A percentile compares a stretch with the other conserved stretches of the same genome.
Evolutionary conservation across 2,797 vertebrate genomes (phyloP).

Genomic region (Hypotaenidia okinawae): DNA sequence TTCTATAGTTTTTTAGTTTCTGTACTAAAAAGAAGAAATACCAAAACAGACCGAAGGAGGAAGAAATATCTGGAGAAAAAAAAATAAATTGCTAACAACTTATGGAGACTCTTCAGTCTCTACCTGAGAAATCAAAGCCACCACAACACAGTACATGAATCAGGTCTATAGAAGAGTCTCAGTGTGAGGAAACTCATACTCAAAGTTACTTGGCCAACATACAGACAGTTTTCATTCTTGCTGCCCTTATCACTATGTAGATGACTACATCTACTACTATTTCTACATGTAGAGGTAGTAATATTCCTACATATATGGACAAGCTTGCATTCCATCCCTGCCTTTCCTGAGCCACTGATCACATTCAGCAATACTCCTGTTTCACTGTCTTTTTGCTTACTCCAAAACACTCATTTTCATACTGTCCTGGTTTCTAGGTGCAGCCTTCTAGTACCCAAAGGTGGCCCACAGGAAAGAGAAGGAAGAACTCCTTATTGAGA

Average conservation of each 20-base stretch:
- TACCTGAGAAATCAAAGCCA: neutral
- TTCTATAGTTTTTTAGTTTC: neutral
- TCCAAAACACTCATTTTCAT: neutral
- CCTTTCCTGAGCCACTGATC: neutral
- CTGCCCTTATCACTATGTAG: neutral
- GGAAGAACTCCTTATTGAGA: too few relatives aligned
- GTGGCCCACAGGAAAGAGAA: too few relatives aligned
- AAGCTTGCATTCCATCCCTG: neutral
- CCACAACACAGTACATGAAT: neutral
- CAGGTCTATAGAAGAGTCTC: neutral
- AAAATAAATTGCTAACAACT: neutral
- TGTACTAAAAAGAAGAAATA: neutral
- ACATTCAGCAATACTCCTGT: neutral
- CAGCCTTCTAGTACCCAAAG: too few relatives aligned
- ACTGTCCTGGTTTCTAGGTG: neutral
- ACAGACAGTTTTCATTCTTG: neutral
- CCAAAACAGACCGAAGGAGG: neutral
- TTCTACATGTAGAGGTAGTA: too few relatives aligned
- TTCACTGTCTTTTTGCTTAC: neutral
- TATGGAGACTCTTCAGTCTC: neutral
- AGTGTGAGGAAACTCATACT: neutral
- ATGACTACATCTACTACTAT: too few relatives aligned
- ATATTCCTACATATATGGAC: too few relatives aligned
- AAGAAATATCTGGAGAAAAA: neutral
- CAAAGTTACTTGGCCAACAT: neutral